Evolutionary conservation across 1,140 invertebrate species (phyloP), one percentile per base, ranked within the genome.

Genomic region (Polyergus mexicanus): DNA sequence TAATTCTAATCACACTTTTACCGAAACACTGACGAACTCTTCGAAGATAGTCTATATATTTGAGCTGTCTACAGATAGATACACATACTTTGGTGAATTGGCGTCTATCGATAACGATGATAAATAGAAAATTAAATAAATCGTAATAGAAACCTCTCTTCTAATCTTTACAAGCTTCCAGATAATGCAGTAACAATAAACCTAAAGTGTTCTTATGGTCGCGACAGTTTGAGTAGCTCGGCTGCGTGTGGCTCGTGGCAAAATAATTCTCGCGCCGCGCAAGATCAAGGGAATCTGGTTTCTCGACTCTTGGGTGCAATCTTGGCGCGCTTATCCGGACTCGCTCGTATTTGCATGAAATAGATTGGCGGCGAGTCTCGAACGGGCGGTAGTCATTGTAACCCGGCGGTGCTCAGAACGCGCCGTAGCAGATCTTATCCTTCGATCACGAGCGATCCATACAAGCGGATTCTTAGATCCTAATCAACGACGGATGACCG

Each of bases 241-340:
- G 44, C 71, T n/a, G 28, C 72, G 65, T 74, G 60, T 80, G 47
- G 38, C 62, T 38, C 60, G 3, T 35, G 19, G 32, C 38, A 58
- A 84, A 80, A 88, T 89, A 86, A 88, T 85, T 87, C 44, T 68
- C 44, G 28, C 58, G 56, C 56, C 83, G 84, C 84, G 87, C 91
- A 92, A 92, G 91, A 92, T 92, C 92, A 92, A 92, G 92, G 91
- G 92, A 89, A 92, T 91, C 92, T 91, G 86, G 91, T 92, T 91
- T 90, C 86, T 41, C 41, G 68, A 19, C 56, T 77, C 76, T n/a
- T n/a, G 47, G 51, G 69, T 56, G 84, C 71, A 74, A 77, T 78
- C 78, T 85, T 87, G 66, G 44, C 65, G 80, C 28, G 65, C 56
- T 65, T 83, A 86, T 86, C 68, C 56, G 16, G 22, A 71, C 85